These are phyloP conservation scores for Heterodera filipjevi DNA, from an alignment of 2,888 invertebrate species.

Conservation along the genomic window DNA sequence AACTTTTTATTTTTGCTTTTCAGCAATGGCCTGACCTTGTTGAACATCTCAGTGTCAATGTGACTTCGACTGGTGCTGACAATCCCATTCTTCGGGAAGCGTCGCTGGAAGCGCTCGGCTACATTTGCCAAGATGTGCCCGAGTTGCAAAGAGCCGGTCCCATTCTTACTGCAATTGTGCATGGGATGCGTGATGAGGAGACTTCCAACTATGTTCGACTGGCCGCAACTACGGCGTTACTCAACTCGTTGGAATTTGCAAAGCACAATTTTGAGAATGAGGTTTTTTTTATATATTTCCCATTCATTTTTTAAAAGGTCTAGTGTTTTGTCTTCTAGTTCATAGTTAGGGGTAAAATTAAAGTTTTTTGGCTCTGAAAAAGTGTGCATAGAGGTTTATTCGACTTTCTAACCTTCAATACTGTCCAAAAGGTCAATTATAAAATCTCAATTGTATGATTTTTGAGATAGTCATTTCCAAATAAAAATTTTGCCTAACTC, in stretches of 20 bases:
- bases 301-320: too few relatives aligned
- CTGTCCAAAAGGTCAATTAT: too few relatives aligned
- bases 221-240: conserved; percentile 92
- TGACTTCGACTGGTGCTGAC: conserved; percentile 70
- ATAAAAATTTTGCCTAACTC: too few relatives aligned
- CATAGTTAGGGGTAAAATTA: neutral
- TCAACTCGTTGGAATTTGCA: conserved; percentile 97
- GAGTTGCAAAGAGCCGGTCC: conserved; percentile 80
- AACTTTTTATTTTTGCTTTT: conserved; percentile 58
- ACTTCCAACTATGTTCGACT: conserved; percentile 82
- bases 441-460: too few relatives aligned
- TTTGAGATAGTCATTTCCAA: too few relatives aligned
- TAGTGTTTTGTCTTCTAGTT: conserved; percentile 11
- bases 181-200: conserved; percentile 94
- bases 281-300: conserved; percentile 60
- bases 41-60: conserved; percentile 83
- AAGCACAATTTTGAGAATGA: conserved; percentile 97
- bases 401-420: too few relatives aligned
- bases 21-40: conserved; percentile 91
- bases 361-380: too few relatives aligned
- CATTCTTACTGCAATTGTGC: conserved; percentile 96
- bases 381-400: too few relatives aligned
- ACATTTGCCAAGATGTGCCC: conserved; percentile 94
- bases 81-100: conserved; percentile 83
- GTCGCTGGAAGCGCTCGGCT: conserved; percentile 94